Evolutionary conservation across 2,797 vertebrate species (phyloP).

Genomic region (Apodemus agrarius): DNA sequence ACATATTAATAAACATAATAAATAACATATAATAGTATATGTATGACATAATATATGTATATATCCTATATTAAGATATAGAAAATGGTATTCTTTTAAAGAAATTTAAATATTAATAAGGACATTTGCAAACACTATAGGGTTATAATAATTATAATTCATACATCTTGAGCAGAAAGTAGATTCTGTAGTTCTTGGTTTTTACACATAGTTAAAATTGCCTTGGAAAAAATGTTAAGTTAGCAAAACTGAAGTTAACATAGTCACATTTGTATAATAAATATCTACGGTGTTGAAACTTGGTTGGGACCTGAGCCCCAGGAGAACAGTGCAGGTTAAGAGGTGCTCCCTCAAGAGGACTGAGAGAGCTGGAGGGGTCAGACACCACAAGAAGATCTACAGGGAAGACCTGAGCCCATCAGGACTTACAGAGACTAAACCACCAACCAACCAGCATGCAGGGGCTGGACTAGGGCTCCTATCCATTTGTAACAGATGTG

Average conservation of each 20-base stretch:
- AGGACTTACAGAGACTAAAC: not conserved
- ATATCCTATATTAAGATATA: not conserved
- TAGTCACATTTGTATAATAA: conserved; percentile 21
- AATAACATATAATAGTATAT: not conserved
- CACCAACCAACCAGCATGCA: not conserved
- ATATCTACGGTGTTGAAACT: not conserved
- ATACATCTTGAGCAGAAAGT: not conserved
- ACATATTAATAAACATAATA: not conserved
- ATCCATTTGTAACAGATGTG: not conserved
- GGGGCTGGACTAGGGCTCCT: not conserved
- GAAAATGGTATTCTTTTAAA: not conserved
- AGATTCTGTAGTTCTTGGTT: not conserved
- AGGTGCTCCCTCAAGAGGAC: not conserved
- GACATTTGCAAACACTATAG: not conserved
- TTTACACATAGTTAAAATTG: conserved; percentile 15
- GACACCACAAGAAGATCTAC: not conserved
- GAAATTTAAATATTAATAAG: conserved; percentile 13
- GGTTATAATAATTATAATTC: not conserved
- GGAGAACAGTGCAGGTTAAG: conserved; percentile 12
- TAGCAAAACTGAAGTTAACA: not conserved
- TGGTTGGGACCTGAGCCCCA: not conserved
- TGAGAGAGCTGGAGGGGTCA: not conserved
- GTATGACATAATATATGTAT: not conserved
- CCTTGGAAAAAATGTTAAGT: not conserved
- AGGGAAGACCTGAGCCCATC: not conserved